A percentile compares a stretch with the other conserved stretches of the same genome.
phyloP scores from a whole-genome alignment of 1,140 invertebrate species.

The Drosophila paulistorum region DNA sequence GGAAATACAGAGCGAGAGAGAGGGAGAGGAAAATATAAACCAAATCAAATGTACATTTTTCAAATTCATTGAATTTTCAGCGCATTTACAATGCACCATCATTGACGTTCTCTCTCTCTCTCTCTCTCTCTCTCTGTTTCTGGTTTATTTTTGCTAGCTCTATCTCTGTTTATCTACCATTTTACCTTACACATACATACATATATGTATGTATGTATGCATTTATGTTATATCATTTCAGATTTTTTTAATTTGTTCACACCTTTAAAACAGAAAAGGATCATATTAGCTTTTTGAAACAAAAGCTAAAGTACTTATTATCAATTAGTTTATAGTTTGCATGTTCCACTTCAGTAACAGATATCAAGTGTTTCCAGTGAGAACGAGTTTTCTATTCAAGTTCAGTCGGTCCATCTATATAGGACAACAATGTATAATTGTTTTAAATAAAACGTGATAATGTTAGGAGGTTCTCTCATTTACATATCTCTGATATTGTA shows the following conservation, averaged over 20 bases:
- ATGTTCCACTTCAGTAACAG: too few relatives aligned
- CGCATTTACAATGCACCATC: constrained; percentile 48
- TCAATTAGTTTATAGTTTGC: too few relatives aligned
- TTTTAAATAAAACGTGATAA: too few relatives aligned
- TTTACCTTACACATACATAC: neutral
- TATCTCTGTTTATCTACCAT: constrained; percentile 2
- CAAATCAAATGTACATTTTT: constrained; percentile 80
- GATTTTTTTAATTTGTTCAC: constrained; percentile 36
- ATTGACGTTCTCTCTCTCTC: neutral
- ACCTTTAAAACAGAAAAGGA: neutral
- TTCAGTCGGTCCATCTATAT: too few relatives aligned
- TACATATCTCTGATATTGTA: too few relatives aligned
- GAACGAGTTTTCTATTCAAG: too few relatives aligned
- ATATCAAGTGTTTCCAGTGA: too few relatives aligned
- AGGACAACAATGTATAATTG: too few relatives aligned
- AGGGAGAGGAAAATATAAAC: constrained; percentile 60
- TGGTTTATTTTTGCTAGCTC: neutral
- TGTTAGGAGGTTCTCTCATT: too few relatives aligned
- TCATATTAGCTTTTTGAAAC: neutral
- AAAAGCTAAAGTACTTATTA: neutral
- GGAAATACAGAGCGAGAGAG: neutral
- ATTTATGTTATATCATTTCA: constrained; percentile 59
- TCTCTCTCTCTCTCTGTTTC: neutral
- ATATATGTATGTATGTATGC: neutral
- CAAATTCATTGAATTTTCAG: constrained; percentile 77